Conservation (phyloP, 2,113 vertebrate species). For the Scolopax mira region DNA sequence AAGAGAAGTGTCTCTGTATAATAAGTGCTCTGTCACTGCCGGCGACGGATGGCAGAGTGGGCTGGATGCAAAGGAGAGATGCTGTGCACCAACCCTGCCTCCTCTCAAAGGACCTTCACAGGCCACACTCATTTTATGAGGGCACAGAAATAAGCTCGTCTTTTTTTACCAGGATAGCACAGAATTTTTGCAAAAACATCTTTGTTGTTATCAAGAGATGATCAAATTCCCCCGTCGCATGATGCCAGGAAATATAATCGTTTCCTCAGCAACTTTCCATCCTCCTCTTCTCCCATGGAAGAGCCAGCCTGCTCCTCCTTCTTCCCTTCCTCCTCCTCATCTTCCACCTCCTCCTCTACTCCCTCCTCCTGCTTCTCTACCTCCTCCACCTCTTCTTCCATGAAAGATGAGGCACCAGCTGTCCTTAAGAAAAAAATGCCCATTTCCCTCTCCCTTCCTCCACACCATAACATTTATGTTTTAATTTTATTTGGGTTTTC, state of each 20-base stretch:
- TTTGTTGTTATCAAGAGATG: not conserved
- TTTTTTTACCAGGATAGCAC: not conserved
- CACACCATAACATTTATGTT: not conserved
- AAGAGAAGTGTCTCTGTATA: not conserved
- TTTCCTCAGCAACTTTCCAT: not conserved
- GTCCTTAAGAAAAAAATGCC: not conserved
- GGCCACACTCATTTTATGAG: not conserved
- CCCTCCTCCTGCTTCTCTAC: not conserved
- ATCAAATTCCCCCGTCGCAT: not conserved
- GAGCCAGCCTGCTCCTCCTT: not conserved
- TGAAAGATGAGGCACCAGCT: not conserved
- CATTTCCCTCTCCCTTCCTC: not conserved
- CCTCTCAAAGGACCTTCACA: not conserved
- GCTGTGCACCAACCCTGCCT: accelerated
- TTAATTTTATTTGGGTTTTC: not conserved
- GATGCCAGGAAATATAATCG: not conserved
- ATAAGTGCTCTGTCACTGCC: not conserved
- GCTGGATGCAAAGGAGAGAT: not conserved
- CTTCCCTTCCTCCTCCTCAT: not conserved
- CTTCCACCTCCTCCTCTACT: not conserved
- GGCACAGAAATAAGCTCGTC: not conserved
- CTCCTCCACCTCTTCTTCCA: not conserved
- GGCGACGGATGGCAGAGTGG: accelerated
- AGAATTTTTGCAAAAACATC: not conserved
- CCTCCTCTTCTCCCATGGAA: not conserved